Evolutionary conservation across 2,888 invertebrate species (phyloP).

Genomic region (Leuctra nigra): DNA sequence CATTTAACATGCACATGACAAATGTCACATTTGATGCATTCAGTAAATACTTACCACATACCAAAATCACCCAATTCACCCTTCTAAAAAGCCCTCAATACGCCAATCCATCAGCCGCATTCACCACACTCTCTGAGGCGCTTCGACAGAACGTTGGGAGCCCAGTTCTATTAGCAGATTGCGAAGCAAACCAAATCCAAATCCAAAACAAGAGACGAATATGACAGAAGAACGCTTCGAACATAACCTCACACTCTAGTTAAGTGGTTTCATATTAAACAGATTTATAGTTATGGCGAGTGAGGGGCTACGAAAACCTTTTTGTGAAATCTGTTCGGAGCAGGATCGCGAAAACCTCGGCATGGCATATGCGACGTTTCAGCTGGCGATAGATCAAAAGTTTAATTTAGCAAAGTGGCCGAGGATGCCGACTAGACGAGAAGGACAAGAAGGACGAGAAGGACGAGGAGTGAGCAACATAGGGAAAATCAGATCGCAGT

Average conservation of each 20-base stretch:
- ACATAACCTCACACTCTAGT: conserved; percentile 10
- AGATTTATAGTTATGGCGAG: conserved; percentile 23
- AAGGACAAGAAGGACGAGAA: too few species aligned
- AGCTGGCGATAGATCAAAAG: conserved; percentile 27
- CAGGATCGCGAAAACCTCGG: conserved; percentile 23
- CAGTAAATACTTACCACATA: too few species aligned
- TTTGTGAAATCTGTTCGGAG: conserved; percentile 14
- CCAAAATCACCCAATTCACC: too few species aligned
- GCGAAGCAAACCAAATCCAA: neutral
- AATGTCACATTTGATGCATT: too few species aligned
- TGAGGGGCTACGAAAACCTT: conserved; percentile 14
- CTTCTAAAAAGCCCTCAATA: too few species aligned
- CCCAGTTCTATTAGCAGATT: conserved; percentile 28
- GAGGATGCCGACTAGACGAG: conserved; percentile 2
- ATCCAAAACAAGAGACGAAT: neutral
- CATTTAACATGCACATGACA: too few species aligned
- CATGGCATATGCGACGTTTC: conserved; percentile 28
- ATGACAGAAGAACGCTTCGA: neutral
- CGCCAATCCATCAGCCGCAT: too few species aligned
- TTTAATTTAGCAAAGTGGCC: conserved; percentile 27
- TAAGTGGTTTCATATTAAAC: conserved; percentile 24
- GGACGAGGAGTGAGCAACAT: too few species aligned
- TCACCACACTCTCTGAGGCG: too few species aligned
- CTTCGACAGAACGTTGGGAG: too few species aligned
- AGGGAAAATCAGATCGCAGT: too few species aligned